Percentiles rank a stretch among this genome's conserved stretches.
Conservation (phyloP, 2,113 vertebrate genomes). For the Suricata suricatta region DNA sequence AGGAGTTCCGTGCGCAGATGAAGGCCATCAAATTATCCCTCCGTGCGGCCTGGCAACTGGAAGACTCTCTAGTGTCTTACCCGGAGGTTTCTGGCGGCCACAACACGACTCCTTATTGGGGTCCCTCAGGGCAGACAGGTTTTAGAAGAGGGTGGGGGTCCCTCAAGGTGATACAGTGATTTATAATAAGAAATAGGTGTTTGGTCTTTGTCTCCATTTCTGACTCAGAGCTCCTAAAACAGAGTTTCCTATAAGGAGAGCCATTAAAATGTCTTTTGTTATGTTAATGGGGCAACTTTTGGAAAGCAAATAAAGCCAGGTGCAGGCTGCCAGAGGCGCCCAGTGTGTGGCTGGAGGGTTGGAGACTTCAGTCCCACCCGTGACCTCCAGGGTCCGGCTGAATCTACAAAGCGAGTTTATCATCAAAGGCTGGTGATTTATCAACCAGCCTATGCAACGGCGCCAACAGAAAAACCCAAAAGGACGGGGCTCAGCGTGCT, state of each 20-base stretch:
- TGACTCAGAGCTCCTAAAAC: not conserved
- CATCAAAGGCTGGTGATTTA: not conserved
- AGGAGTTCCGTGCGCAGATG: not conserved
- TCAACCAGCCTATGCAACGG: accelerated
- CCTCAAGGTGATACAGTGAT: not conserved
- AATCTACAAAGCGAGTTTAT: not conserved
- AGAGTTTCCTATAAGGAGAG: not conserved
- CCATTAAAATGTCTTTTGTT: not conserved
- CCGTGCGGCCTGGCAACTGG: not conserved
- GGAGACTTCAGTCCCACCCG: not conserved
- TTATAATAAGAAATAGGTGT: not conserved
- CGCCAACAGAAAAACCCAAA: not conserved
- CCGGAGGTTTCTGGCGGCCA: too few relatives aligned
- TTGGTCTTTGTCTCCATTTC: not conserved
- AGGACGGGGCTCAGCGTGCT: not conserved
- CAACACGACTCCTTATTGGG: not conserved
- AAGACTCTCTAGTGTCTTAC: not conserved
- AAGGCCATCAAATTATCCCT: not conserved
- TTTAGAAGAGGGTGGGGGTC: not conserved
- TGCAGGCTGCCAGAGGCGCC: not conserved
- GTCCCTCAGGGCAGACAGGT: not conserved
- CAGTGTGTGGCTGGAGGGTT: accelerated
- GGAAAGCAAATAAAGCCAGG: not conserved
- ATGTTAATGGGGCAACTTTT: not conserved
- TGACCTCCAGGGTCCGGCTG: not conserved